Evolutionary conservation across 92 coral and sea anemone genomes (phyloP).

Genomic region (Epizoanthus illoricatus): DNA sequence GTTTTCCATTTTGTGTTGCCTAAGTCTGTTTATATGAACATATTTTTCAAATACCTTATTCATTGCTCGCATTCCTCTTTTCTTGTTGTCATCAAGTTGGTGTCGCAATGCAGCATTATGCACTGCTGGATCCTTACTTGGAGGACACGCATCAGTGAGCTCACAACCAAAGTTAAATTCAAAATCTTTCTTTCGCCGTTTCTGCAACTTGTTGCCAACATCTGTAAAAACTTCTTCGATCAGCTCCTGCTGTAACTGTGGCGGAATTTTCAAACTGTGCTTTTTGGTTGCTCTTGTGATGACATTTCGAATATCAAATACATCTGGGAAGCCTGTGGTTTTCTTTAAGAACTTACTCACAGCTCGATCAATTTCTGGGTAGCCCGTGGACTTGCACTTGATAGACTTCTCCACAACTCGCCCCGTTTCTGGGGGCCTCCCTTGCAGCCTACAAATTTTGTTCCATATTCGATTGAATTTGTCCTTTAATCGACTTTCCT

Average conservation of each 20-base stretch:
- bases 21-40: conserved; percentile 45
- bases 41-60: conserved; percentile 79
- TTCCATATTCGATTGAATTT: conserved; percentile 79
- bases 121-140: conserved; percentile 83
- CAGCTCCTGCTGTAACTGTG: conserved; percentile 61
- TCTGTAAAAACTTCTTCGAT: conserved; percentile 80
- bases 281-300: conserved; percentile 59
- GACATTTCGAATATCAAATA: conserved; percentile 78
- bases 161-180: conserved; percentile 82
- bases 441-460: conserved; percentile 77
- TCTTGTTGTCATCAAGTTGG: conserved; percentile 76
- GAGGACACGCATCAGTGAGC: conserved; percentile 67
- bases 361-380: conserved; percentile 76
- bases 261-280: conserved; percentile 70
- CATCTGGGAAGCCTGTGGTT: conserved; percentile 77
- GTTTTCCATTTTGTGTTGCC: conserved; percentile 1
- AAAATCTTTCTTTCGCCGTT: conserved; percentile 81
- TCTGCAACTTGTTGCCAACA: conserved; percentile 88
- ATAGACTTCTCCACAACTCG: conserved; percentile 77
- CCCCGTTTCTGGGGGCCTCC: conserved; percentile 84
- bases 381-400: conserved; percentile 62
- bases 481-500: conserved; percentile 73
- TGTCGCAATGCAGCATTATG: conserved; percentile 44
- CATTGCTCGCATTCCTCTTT: conserved; percentile 55
- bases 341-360: conserved; percentile 65